A percentile compares a stretch with the other conserved stretches of the same genome.
Evolutionary conservation across 2,797 vertebrate genomes (phyloP).

Genomic region (Lophotriccus pileatus): DNA sequence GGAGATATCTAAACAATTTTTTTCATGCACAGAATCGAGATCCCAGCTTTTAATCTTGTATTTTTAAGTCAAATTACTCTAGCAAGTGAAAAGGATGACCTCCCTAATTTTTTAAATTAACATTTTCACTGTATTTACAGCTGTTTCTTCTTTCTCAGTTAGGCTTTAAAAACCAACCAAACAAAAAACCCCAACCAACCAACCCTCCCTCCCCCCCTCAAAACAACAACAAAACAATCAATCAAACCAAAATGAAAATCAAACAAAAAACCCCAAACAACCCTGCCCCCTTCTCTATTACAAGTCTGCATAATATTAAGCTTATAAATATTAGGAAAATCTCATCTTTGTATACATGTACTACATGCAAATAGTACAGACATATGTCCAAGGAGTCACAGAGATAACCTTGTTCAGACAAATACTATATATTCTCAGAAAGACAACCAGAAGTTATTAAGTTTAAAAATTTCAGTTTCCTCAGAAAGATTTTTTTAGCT

Average conservation of each 20-base stretch:
- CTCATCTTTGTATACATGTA: not conserved
- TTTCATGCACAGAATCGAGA: not conserved
- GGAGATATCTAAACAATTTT: not conserved
- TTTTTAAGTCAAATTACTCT: not conserved
- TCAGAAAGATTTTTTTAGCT: not conserved
- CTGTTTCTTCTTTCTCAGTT: not conserved
- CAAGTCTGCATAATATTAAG: not conserved
- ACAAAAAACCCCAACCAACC: not conserved
- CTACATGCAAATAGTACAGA: accelerated
- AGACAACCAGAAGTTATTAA: not conserved
- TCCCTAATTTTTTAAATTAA: not conserved
- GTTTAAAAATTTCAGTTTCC: not conserved
- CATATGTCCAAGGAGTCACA: not conserved
- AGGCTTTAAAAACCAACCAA: not conserved
- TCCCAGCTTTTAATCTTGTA: not conserved
- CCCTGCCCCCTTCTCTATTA: not conserved
- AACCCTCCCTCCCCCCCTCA: not conserved
- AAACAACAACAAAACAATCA: not conserved
- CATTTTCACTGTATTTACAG: not conserved
- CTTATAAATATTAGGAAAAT: not conserved
- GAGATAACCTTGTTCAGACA: not conserved
- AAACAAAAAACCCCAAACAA: not conserved
- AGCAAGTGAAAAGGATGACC: not conserved
- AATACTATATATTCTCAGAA: not conserved
- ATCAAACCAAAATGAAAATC: not conserved